These are phyloP conservation scores for Capromys pilorides DNA, from an alignment of 2,797 vertebrate genomes.

Conservation along the genomic window DNA sequence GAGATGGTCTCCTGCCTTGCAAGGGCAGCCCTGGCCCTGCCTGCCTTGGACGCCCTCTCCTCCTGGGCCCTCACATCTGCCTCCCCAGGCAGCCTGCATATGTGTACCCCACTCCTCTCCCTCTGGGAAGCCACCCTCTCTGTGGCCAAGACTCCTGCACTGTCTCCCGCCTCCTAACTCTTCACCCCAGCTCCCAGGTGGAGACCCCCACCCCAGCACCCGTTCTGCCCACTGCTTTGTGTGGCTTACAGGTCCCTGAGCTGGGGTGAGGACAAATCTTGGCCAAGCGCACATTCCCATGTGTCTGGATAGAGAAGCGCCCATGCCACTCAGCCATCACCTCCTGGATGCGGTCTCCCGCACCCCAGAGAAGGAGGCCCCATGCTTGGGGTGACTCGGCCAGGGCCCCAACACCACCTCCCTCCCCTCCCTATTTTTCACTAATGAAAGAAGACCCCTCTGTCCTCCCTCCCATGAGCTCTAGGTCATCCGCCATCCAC, in stretches of 20 bases:
- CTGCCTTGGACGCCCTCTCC: neutral
- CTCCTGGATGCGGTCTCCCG: accelerated
- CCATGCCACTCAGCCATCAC: too few relatives aligned
- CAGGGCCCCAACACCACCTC: too few relatives aligned
- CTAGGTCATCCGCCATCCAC: neutral
- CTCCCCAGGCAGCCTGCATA: neutral
- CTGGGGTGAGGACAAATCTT: neutral
- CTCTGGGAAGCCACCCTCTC: neutral
- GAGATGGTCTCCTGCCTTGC: neutral
- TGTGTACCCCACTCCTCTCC: neutral
- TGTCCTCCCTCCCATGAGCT: neutral
- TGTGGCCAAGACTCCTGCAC: neutral
- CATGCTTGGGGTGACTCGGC: neutral
- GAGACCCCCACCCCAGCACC: neutral
- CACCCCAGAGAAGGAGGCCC: neutral
- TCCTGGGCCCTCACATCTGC: neutral
- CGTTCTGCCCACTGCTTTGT: neutral
- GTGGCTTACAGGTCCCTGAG: neutral
- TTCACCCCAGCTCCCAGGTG: neutral
- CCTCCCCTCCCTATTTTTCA: neutral
- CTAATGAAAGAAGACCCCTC: neutral
- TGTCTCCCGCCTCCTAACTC: neutral
- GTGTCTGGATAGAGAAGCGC: accelerated
- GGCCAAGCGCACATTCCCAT: neutral
- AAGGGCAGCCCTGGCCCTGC: too few relatives aligned